Percentiles rank a stretch among this genome's conserved stretches.
phyloP scores from a whole-genome alignment of 1,140 invertebrate species.

The Drosophila funebris region DNA sequence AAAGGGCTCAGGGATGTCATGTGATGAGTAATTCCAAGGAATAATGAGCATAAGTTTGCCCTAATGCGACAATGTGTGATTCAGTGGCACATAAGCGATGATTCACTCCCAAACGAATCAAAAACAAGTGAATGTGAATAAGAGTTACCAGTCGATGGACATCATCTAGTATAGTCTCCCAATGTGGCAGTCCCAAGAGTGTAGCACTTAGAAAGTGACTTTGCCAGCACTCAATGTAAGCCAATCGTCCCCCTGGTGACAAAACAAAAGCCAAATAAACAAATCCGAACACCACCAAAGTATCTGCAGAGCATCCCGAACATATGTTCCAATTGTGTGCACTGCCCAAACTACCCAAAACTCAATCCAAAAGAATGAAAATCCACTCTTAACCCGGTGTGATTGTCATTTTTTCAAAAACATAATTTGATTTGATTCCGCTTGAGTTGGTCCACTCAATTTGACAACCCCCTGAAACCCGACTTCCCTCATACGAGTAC shows the following conservation, averaged over 20 bases:
- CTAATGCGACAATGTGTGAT: constrained; percentile 68
- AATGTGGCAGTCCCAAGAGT: constrained; percentile 56
- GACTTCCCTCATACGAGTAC: not conserved
- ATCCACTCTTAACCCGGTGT: constrained; percentile 21
- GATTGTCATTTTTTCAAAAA: constrained; percentile 46
- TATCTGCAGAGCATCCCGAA: constrained; percentile 46
- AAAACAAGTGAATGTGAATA: constrained; percentile 8
- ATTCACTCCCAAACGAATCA: constrained; percentile 31
- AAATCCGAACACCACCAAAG: constrained; percentile 39
- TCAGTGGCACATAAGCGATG: constrained; percentile 59
- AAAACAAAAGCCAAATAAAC: constrained; percentile 36
- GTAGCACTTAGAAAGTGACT: constrained; percentile 77
- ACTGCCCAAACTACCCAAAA: constrained; percentile 48
- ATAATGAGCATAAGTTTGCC: constrained; percentile 59
- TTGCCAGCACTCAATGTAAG: constrained; percentile 69
- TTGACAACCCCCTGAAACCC: constrained; percentile 22
- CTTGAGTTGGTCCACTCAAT: constrained; percentile 38
- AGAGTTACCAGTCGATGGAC: constrained; percentile 1
- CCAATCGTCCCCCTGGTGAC: constrained; percentile 27
- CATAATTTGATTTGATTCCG: constrained; percentile 65
- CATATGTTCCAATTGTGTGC: constrained; percentile 80
- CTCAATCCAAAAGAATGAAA: constrained; percentile 2
- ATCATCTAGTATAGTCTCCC: not conserved
- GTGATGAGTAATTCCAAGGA: constrained; percentile 52
- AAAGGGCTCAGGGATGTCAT: constrained; percentile 42